phyloP scores from a whole-genome alignment of 2,888 invertebrate species.

The Eupithecia abbreviata region DNA sequence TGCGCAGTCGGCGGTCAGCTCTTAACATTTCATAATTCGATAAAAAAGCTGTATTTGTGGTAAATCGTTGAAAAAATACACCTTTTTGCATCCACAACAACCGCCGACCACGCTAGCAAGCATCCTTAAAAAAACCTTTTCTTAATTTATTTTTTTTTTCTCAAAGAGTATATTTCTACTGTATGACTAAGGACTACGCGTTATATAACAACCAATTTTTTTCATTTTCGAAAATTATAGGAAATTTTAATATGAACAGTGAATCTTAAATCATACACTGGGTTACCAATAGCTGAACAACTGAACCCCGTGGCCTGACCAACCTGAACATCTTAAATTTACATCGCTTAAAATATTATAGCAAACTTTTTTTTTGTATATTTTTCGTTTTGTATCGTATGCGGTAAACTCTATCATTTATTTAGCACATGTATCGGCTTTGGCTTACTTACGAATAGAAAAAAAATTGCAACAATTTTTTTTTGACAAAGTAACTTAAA shows the following conservation, averaged over 20 bases:
- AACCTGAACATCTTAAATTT: constrained; percentile 48
- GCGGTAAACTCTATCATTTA: constrained; percentile 40
- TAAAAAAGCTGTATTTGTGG: constrained; percentile 48
- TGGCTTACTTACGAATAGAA: constrained; percentile 76
- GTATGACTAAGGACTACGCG: constrained; percentile 56
- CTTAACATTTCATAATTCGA: constrained; percentile 37
- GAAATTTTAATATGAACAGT: constrained; percentile 50
- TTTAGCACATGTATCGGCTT: constrained; percentile 71
- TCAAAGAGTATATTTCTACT: constrained; percentile 52
- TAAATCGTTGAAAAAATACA: constrained; percentile 57
- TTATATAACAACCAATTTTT: constrained; percentile 74
- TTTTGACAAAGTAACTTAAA: constrained; percentile 62
- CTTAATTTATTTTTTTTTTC: constrained; percentile 60
- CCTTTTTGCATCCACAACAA: constrained; percentile 43
- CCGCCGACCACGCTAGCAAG: constrained; percentile 59
- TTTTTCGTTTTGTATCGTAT: constrained; percentile 46
- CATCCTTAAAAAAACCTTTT: constrained; percentile 66
- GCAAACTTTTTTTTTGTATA: constrained; percentile 66
- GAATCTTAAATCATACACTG: constrained; percentile 36
- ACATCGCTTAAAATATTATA: constrained; percentile 61
- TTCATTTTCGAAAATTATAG: constrained; percentile 43
- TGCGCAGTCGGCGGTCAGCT: constrained; percentile 51
- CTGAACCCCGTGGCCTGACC: constrained; percentile 1
- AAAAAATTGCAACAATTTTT: constrained; percentile 73
- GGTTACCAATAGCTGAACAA: constrained; percentile 40